Percentiles rank a stretch among this genome's conserved stretches.
These are phyloP conservation scores for Biston betularia DNA, from an alignment of 2,888 invertebrate species.

Conservation along the genomic window DNA sequence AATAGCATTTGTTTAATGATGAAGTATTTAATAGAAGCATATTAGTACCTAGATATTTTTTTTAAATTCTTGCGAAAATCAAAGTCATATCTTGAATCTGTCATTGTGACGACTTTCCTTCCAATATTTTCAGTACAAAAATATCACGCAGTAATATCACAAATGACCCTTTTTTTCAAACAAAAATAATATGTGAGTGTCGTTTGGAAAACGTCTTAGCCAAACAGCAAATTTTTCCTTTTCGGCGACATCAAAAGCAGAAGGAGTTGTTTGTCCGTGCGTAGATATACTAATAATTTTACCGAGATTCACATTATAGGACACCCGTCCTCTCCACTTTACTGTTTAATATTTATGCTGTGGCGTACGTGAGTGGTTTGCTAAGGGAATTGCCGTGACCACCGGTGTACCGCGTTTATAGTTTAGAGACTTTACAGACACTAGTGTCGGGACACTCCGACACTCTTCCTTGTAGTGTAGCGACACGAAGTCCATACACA, in stretches of 20 bases:
- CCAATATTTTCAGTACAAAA: too few species aligned
- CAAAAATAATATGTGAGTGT: too few species aligned
- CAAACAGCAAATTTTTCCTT: neutral
- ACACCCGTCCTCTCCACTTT: conserved; percentile 25
- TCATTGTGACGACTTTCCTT: too few species aligned
- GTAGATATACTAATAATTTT: conserved; percentile 22
- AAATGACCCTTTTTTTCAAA: too few species aligned
- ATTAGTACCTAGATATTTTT: too few species aligned
- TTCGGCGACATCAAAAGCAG: conserved; percentile 4
- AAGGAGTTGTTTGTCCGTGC: conserved; percentile 15
- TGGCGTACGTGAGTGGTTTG: conserved; percentile 29
- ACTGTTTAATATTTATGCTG: conserved; percentile 35
- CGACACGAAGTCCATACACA: conserved; percentile 45
- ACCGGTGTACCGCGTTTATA: conserved; percentile 3
- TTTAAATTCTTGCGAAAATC: too few species aligned
- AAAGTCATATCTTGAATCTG: too few species aligned
- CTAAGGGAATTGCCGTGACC: conserved; percentile 24
- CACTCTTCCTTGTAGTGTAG: conserved; percentile 21
- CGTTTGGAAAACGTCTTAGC: neutral
- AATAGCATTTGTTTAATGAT: neutral
- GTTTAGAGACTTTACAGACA: conserved; percentile 23
- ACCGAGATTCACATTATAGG: conserved; percentile 15
- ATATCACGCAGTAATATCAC: too few species aligned
- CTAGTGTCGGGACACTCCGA: conserved; percentile 22
- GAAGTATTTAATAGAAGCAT: too few species aligned